Conservation (phyloP, 2,888 invertebrate species). For the Globia sparganii region DNA sequence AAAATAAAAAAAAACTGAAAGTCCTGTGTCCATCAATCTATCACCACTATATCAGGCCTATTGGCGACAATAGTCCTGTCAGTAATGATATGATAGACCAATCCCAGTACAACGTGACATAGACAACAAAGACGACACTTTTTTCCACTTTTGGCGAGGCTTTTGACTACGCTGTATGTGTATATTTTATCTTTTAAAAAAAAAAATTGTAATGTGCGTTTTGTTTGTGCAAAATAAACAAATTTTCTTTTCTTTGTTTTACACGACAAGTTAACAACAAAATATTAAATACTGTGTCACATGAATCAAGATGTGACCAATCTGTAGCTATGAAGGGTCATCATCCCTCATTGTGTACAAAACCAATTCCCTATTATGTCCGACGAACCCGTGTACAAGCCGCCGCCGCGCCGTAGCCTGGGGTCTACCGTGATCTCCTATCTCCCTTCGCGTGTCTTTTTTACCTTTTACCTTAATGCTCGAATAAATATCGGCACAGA, state of each 20-base stretch:
- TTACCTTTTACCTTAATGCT: slow-evolving; percentile 29
- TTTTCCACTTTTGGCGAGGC: too few relatives aligned
- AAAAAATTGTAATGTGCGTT: too few relatives aligned
- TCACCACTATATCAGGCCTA: neutral
- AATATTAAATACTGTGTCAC: neutral
- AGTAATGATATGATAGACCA: too few relatives aligned
- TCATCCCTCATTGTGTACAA: slow-evolving; percentile 10
- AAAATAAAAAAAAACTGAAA: too few relatives aligned
- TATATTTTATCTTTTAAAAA: too few relatives aligned
- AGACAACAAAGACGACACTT: neutral
- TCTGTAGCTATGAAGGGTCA: slow-evolving; percentile 1
- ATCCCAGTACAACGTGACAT: neutral
- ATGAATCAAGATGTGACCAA: neutral
- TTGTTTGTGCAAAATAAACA: too few relatives aligned
- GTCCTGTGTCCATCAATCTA: neutral
- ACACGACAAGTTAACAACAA: neutral
- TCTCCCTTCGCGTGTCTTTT: slow-evolving; percentile 35
- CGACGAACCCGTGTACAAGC: slow-evolving; percentile 20
- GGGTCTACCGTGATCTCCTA: slow-evolving; percentile 48
- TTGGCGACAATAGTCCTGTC: neutral
- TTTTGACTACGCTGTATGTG: too few relatives aligned
- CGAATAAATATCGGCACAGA: slow-evolving; percentile 50
- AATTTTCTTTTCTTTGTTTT: too few relatives aligned
- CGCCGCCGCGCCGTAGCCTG: slow-evolving; percentile 57
- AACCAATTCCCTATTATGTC: slow-evolving; percentile 7